Evolutionary conservation across 2,888 invertebrate genomes (phyloP).

Genomic region (Idaea dimidiata): DNA sequence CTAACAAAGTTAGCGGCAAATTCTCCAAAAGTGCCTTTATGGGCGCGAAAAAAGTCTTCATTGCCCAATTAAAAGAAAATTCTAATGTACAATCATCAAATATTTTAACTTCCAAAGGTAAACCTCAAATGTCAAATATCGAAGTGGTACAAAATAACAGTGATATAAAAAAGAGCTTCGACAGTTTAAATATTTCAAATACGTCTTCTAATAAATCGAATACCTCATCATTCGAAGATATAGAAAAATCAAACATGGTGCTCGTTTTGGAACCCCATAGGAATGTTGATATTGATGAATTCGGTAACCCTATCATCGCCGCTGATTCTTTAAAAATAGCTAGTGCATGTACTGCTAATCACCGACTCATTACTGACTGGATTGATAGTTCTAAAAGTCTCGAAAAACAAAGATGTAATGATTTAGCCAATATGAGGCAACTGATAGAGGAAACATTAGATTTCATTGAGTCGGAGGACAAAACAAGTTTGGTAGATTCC

Average conservation of each 20-base stretch:
- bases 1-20: slow-evolving; percentile 32
- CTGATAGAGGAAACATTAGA: slow-evolving; percentile 53
- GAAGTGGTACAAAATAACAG: slow-evolving; percentile 37
- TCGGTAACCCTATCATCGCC: background rate
- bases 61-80: slow-evolving; percentile 47
- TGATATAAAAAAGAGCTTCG: slow-evolving; percentile 28
- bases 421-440: slow-evolving; percentile 37
- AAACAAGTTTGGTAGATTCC: slow-evolving; percentile 32
- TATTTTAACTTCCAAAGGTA: slow-evolving; percentile 35
- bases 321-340: slow-evolving; percentile 6
- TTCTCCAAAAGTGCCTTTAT: slow-evolving; percentile 35
- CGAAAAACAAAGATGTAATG: slow-evolving; percentile 28
- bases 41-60: slow-evolving; percentile 43
- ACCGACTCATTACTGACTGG: slow-evolving; percentile 32
- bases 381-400: slow-evolving; percentile 25
- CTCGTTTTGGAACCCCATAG: slow-evolving; percentile 33
- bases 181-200: slow-evolving; percentile 32
- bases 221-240: slow-evolving; percentile 23
- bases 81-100: slow-evolving; percentile 32
- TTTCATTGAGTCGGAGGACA: slow-evolving; percentile 33
- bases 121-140: slow-evolving; percentile 41
- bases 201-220: slow-evolving; percentile 32
- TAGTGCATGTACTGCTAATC: slow-evolving; percentile 26
- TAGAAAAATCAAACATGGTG: slow-evolving; percentile 36
- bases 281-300: background rate